A percentile compares a stretch with the other conserved stretches of the same genome.
Conservation (phyloP, 1,140 invertebrate species). For the Habropoda laboriosa region DNA sequence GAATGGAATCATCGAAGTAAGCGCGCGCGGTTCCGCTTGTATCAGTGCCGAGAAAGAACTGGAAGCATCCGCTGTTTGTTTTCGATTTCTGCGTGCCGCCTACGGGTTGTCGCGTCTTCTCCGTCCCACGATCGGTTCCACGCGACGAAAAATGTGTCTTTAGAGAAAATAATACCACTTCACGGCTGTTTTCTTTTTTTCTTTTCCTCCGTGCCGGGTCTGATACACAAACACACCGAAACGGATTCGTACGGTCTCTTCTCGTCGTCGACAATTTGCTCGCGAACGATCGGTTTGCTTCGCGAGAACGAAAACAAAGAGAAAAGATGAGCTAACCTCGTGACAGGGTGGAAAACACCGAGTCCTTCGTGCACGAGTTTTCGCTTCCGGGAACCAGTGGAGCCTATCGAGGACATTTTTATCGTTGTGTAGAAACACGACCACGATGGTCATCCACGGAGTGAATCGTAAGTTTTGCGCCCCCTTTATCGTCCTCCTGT, state of each 20-base stretch:
- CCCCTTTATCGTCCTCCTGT: slow-evolving; percentile 40
- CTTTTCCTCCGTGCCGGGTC: neutral
- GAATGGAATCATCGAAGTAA: slow-evolving; percentile 2
- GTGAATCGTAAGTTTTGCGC: slow-evolving; percentile 79
- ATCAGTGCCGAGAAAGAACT: slow-evolving; percentile 4
- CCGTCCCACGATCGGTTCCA: neutral
- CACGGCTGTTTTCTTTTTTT: slow-evolving; percentile 4
- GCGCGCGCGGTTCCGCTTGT: neutral
- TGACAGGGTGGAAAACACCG: slow-evolving; percentile 45
- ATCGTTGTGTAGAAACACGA: slow-evolving; percentile 61
- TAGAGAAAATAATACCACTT: neutral
- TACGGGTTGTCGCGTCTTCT: neutral
- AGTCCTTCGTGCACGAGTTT: slow-evolving; percentile 50
- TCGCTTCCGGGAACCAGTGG: slow-evolving; percentile 52
- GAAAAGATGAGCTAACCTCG: slow-evolving; percentile 49
- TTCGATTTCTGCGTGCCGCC: neutral
- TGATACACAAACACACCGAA: neutral
- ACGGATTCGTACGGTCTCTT: neutral
- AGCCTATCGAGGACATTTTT: slow-evolving; percentile 63
- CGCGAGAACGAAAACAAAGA: no score
- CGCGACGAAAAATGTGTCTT: slow-evolving; percentile 28
- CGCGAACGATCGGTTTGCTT: neutral
- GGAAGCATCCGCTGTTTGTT: neutral
- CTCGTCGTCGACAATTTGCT: no score
- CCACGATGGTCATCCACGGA: slow-evolving; percentile 80